Conservation (phyloP, 2,888 invertebrate species). For the Beris morrisii region DNA sequence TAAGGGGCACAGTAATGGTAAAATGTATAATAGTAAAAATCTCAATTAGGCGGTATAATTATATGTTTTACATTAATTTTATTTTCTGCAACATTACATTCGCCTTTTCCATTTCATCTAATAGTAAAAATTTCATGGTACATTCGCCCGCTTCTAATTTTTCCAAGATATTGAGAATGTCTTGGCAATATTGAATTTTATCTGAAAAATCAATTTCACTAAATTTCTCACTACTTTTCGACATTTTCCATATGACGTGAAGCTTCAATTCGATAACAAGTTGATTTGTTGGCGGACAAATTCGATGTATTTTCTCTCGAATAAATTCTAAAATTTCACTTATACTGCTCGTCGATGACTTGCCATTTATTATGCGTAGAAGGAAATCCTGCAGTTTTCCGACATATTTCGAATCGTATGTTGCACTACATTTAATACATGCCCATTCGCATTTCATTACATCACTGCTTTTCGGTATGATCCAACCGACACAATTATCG, state of each 20-base stretch:
- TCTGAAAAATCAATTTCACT: conserved; percentile 48
- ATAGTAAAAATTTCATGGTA: conserved; percentile 51
- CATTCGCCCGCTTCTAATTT: conserved; percentile 55
- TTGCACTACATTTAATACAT: conserved; percentile 63
- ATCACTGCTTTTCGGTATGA: conserved; percentile 64
- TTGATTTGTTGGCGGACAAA: conserved; percentile 54
- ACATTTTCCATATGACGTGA: conserved; percentile 55
- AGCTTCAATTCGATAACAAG: conserved; percentile 55
- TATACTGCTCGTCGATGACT: conserved; percentile 50
- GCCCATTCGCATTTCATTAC: conserved; percentile 65
- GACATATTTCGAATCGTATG: conserved; percentile 51
- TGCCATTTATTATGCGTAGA: conserved; percentile 52
- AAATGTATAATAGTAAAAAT: too few species aligned
- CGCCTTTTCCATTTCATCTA: conserved; percentile 48
- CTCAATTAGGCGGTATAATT: too few species aligned
- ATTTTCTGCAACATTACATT: conserved; percentile 2
- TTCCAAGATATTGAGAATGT: conserved; percentile 51
- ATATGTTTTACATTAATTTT: too few species aligned
- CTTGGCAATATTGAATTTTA: conserved; percentile 52
- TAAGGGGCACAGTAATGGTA: too few species aligned
- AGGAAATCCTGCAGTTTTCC: conserved; percentile 53
- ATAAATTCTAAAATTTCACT: conserved; percentile 53
- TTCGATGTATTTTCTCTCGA: conserved; percentile 51
- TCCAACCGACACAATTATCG: conserved; percentile 52
- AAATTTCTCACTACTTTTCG: conserved; percentile 46